These are phyloP conservation scores for Cryptus viduatorius DNA, from an alignment of 2,888 invertebrate genomes.

Conservation along the genomic window DNA sequence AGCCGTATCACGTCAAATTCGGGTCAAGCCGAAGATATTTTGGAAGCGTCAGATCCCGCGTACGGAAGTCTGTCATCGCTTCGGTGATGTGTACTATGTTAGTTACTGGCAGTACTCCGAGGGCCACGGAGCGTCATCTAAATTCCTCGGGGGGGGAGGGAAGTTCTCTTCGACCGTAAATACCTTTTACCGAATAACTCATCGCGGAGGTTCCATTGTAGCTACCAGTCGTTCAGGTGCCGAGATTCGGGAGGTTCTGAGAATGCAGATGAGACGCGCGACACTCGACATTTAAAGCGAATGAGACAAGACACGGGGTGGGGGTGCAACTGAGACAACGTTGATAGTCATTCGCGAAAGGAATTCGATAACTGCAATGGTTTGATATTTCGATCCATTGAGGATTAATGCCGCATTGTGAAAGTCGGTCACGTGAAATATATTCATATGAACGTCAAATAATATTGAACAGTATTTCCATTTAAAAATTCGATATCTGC, in stretches of 20 bases:
- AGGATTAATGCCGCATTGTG: background rate
- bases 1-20: conserved; percentile 56
- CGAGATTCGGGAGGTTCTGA: conserved; percentile 48
- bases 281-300: background rate
- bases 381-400: conserved; percentile 33
- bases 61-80: background rate
- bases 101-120: conserved; percentile 42
- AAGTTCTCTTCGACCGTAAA: conserved; percentile 61
- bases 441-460: background rate
- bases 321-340: background rate
- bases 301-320: background rate
- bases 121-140: conserved; percentile 51
- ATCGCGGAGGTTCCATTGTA: conserved; percentile 11
- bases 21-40: conserved; percentile 64
- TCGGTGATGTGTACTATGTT: conserved; percentile 25
- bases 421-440: background rate
- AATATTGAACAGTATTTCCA: background rate
- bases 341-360: conserved; percentile 19
- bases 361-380: conserved; percentile 42
- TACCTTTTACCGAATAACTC: conserved; percentile 64
- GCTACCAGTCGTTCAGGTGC: conserved; percentile 5
- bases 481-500: background rate
- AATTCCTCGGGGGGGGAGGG: conserved; percentile 42
- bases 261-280: conserved; percentile 50
- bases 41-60: conserved; percentile 21